phyloP scores from a whole-genome alignment of 2,888 invertebrate species.

The Oscheius sp. region DNA sequence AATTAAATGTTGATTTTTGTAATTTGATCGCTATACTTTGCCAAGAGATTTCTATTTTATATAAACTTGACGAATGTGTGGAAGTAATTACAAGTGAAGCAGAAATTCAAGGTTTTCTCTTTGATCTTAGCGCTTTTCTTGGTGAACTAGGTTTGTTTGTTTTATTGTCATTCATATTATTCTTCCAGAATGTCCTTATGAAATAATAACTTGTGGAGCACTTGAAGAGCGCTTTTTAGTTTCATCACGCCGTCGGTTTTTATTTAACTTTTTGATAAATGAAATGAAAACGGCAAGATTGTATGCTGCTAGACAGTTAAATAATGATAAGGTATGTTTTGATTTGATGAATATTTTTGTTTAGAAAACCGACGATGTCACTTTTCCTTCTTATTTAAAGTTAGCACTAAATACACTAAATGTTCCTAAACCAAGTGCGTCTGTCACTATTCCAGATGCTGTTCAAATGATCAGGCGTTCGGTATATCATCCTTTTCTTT shows the following conservation, averaged over 20 bases:
- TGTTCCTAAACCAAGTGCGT: background rate
- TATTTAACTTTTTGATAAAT: constrained; percentile 36
- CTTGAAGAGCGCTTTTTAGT: constrained; percentile 37
- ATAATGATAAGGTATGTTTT: background rate
- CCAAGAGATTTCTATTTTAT: constrained; percentile 39
- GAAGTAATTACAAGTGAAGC: constrained; percentile 27
- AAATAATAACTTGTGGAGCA: constrained; percentile 46
- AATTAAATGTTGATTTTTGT: constrained; percentile 3
- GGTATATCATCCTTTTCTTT: background rate
- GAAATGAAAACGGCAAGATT: constrained; percentile 45
- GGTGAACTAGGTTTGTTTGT: constrained; percentile 42
- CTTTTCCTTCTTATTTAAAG: background rate
- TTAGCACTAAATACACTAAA: background rate
- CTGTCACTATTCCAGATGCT: background rate
- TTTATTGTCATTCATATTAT: background rate
- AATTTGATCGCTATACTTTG: constrained; percentile 34
- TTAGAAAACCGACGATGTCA: background rate
- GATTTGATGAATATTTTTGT: background rate
- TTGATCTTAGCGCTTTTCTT: constrained; percentile 54
- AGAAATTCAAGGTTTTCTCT: constrained; percentile 45
- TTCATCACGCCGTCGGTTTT: constrained; percentile 22
- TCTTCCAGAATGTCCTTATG: constrained; percentile 50
- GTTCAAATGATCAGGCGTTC: background rate
- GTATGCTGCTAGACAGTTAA: constrained; percentile 16
- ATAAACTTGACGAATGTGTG: constrained; percentile 42